Evolutionary conservation across 2,888 invertebrate genomes (phyloP).

Genomic region (Plemyria rubiginata): DNA sequence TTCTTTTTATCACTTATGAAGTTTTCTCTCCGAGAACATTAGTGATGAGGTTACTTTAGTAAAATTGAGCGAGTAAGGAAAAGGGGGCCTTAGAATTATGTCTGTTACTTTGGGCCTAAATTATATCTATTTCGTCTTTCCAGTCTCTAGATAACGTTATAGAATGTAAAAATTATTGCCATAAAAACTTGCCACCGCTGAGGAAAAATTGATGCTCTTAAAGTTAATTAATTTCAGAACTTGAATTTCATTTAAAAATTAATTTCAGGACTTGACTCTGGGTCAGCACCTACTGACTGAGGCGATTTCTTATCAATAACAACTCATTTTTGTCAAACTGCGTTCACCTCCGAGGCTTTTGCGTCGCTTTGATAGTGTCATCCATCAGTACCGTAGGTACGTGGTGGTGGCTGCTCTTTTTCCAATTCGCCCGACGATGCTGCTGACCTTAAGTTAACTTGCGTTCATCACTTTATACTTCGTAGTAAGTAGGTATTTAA

Average conservation of each 20-base stretch:
- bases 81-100: constrained; percentile 30
- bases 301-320: neutral
- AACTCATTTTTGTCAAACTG: neutral
- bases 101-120: constrained; percentile 32
- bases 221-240: neutral
- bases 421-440: no score
- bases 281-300: neutral
- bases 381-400: no score
- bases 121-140: constrained; percentile 15
- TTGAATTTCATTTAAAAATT: neutral
- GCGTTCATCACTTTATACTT: no score
- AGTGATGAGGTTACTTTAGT: constrained; percentile 16
- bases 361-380: neutral
- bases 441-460: no score
- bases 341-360: neutral
- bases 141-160: constrained; percentile 15
- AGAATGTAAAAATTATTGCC: constrained; percentile 29
- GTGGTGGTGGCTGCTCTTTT: no score
- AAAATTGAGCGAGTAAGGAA: neutral
- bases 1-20: constrained; percentile 2
- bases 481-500: no score
- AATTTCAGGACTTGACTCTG: neutral
- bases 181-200: constrained; percentile 39
- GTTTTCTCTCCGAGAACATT: constrained; percentile 1
- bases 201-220: constrained; percentile 13